Conservation (phyloP, 2,797 vertebrate species). For the Cossypha dichroa region DNA sequence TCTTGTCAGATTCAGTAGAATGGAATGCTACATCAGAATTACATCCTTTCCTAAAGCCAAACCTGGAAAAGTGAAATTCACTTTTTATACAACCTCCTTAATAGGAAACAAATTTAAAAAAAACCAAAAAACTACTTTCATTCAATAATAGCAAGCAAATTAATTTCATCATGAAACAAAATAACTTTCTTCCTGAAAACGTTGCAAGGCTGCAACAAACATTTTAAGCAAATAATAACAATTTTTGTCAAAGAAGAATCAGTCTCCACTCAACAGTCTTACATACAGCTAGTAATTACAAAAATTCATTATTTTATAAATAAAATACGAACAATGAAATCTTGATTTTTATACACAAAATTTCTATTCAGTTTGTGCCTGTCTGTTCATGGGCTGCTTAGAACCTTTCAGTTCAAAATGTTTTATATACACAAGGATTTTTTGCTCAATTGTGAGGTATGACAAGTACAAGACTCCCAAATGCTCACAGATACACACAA, state of each 20-base stretch:
- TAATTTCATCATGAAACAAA: neutral
- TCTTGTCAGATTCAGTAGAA: slow-evolving; percentile 86
- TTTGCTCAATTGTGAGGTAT: neutral
- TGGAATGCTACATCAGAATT: slow-evolving; percentile 68
- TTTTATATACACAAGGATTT: neutral
- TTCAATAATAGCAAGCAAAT: neutral
- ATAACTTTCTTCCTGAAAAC: neutral
- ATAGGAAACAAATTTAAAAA: neutral
- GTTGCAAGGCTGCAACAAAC: neutral
- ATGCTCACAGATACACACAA: rapidly evolving
- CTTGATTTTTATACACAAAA: neutral
- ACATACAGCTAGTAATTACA: rapidly evolving
- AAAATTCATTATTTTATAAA: neutral
- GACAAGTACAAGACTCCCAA: neutral
- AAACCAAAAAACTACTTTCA: neutral
- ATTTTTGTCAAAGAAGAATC: neutral
- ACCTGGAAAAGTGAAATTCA: slow-evolving; percentile 64
- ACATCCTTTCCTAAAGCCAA: slow-evolving; percentile 59
- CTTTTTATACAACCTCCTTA: neutral
- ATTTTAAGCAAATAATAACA: neutral
- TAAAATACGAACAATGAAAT: neutral
- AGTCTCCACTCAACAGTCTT: neutral
- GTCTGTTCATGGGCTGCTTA: neutral
- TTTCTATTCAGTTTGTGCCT: neutral
- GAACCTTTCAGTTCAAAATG: neutral